Evolutionary conservation across 2,113 vertebrate species (phyloP).

Genomic region (Corythornis vintsioides): DNA sequence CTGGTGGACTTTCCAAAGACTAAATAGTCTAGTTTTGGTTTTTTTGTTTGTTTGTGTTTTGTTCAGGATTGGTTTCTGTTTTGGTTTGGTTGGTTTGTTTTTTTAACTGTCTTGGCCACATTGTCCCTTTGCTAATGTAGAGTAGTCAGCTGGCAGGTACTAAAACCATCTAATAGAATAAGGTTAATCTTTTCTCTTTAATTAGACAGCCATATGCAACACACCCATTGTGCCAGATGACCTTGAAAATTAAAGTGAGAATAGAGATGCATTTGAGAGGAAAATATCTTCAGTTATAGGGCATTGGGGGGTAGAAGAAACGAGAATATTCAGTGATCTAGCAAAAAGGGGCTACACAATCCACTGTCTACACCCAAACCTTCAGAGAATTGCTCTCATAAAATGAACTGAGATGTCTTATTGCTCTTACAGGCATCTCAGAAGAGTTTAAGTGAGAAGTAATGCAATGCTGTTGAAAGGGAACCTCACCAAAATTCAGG

Average conservation of each 20-base stretch:
- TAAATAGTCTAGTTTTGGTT: background rate
- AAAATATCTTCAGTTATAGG: background rate
- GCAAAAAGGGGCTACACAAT: background rate
- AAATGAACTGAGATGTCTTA: background rate
- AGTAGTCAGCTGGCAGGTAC: background rate
- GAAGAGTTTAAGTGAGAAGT: background rate
- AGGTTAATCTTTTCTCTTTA: slow-evolving; percentile 26
- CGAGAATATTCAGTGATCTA: background rate
- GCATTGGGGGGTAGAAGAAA: background rate
- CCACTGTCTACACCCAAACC: background rate
- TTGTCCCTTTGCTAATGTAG: background rate
- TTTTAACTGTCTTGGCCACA: background rate
- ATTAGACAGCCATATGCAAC: slow-evolving; percentile 17
- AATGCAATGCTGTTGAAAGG: background rate
- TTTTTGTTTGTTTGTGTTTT: background rate
- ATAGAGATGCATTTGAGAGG: background rate
- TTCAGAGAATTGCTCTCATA: background rate
- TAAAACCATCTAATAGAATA: slow-evolving; percentile 16
- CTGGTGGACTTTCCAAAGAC: background rate
- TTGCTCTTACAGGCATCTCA: background rate
- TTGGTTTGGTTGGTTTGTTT: background rate
- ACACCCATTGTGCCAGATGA: background rate
- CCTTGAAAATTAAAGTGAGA: slow-evolving; percentile 33
- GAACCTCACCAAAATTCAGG: background rate
- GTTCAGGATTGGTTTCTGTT: background rate